A percentile compares a stretch with the other conserved stretches of the same genome.
Conservation (phyloP, 2,113 vertebrate species). For the Corythornis cristatus region DNA sequence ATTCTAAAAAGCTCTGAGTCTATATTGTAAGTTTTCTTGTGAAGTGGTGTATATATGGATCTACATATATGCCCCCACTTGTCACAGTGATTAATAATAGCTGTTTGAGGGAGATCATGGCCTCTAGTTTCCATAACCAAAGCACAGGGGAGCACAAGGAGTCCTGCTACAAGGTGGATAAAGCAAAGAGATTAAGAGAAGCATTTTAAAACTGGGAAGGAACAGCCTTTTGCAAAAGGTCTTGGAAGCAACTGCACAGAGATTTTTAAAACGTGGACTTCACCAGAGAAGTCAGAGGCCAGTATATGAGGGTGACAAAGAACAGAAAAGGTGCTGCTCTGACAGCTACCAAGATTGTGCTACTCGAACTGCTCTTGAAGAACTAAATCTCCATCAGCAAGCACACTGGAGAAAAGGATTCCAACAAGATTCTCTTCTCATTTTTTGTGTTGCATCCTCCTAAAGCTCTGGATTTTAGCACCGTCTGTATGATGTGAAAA, state of each 20-base stretch:
- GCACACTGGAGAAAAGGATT: background rate
- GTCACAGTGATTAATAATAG: background rate
- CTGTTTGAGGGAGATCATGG: background rate
- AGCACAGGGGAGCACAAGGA: background rate
- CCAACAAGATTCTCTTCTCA: constrained; percentile 18
- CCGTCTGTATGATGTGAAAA: background rate
- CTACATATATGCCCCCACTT: background rate
- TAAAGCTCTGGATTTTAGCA: background rate
- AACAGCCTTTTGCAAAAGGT: background rate
- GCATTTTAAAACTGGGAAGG: background rate
- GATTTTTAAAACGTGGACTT: background rate
- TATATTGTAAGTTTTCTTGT: background rate
- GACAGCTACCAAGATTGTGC: background rate
- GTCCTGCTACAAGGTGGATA: background rate
- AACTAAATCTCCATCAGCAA: background rate
- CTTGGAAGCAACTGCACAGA: background rate
- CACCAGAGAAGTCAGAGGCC: background rate
- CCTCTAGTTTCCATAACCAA: background rate
- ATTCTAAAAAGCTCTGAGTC: background rate
- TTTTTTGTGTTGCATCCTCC: constrained; percentile 18
- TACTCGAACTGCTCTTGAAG: background rate
- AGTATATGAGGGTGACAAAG: background rate
- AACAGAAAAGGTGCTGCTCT: background rate
- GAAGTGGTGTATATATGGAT: background rate
- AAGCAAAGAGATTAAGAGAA: background rate